Base-by-base conservation (phyloP, 2,113 vertebrate genomes). In the Neoarius graeffei region DNA sequence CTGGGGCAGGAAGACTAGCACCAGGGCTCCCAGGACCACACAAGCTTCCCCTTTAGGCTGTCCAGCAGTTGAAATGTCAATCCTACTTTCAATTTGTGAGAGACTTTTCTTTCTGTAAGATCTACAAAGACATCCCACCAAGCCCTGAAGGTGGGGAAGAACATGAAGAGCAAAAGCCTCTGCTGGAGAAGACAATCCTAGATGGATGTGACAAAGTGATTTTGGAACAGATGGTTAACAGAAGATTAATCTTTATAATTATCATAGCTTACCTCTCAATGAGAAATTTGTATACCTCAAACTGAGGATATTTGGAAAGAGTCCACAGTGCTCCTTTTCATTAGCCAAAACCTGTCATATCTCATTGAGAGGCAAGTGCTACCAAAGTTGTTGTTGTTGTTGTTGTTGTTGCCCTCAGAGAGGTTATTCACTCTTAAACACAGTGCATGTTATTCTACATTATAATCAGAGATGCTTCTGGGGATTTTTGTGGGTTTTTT, bases 201-300 rank as follows among this genome's bases (percentile, higher is more conserved):
- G 91, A 91, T 92, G 92, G 93, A 93, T 94, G 93, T 94, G 93
- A 94, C 93, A 92, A 94, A 95, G 89, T 91, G 92, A 94, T 94
- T 93, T 94, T 91, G 83, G 92, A 93, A 84, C 92, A 92, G 92
- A 91, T 80, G 35, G 88, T 89, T 90, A 93, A 93, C 91, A 92
- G 84, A 85, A 93, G 93, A 95, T 94, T 93, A 94, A 94, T 94
- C 92, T 93, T 88, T 92, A 88, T 94, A 94, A 94, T 94, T 93
- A 94, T 91, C 89, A 88, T 90, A 91, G 90, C 91, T 91, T 89
- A 93, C 91, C 90, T 94, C 90, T 89, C 79, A 81, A 92, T 86
- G 90, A 93, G 86, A 91, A 80, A 86, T 90, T 85, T 86, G 89
- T 79, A 85, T 86, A 90, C 66, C 86, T 80, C 76, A 87, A 85